Conservation (phyloP, 2,797 vertebrate species). For the Acanthurus leucopareius region DNA sequence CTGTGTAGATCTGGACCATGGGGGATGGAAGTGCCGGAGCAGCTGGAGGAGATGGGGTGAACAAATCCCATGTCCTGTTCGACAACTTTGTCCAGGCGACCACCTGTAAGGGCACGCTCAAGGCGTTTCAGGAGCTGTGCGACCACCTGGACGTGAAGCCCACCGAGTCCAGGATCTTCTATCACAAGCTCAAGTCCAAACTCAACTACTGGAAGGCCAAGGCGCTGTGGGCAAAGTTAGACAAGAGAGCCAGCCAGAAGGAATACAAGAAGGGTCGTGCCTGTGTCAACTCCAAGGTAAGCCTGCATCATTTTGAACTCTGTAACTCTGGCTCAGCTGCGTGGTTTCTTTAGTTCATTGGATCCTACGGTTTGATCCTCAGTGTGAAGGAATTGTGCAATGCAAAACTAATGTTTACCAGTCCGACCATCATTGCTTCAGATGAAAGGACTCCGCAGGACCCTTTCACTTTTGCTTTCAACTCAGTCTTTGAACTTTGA, state of each 20-base stretch:
- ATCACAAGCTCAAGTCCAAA: conserved; percentile 97
- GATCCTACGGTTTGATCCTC: conserved; percentile 28
- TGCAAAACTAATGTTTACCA: conserved; percentile 37
- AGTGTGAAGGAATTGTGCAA: conserved; percentile 17
- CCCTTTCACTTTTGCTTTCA: not conserved
- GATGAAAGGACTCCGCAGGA: conserved; percentile 12
- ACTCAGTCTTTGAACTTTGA: too few relatives aligned
- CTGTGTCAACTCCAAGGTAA: conserved; percentile 95
- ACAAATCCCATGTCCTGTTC: conserved; percentile 92
- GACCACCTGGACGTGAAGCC: conserved; percentile 95
- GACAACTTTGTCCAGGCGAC: conserved; percentile 95
- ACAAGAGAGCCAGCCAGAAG: conserved; percentile 95
- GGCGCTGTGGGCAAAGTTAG: conserved; percentile 97
- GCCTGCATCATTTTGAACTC: conserved; percentile 1
- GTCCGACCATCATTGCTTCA: not conserved
- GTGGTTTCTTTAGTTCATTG: not conserved
- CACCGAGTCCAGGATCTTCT: conserved; percentile 93
- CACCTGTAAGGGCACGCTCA: conserved; percentile 96
- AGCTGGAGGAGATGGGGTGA: conserved; percentile 83
- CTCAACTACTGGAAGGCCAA: conserved; percentile 99
- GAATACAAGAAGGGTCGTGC: conserved; percentile 98
- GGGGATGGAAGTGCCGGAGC: conserved; percentile 80
- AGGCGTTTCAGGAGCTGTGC: conserved; percentile 97
- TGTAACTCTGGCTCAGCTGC: not conserved
- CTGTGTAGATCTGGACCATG: conserved; percentile 81